Evolutionary conservation across 1,140 invertebrate genomes (phyloP), one percentile per base, ranked within the genome.

Genomic region (Whitmania pigra): DNA sequence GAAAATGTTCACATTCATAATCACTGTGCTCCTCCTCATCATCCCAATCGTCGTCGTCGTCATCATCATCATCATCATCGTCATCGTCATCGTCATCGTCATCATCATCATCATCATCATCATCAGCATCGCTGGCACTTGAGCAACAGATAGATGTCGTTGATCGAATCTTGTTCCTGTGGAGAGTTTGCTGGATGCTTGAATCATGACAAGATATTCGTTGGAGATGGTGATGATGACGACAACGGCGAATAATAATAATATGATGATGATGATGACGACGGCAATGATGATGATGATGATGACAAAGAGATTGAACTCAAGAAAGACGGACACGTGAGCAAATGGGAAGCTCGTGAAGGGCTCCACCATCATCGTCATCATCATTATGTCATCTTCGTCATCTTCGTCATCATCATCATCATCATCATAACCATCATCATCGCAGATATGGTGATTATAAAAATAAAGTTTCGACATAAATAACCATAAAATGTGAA

Each of bases 101-200:
- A 60, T 60, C 55, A 60, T 60, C 27, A 60, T 60, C 27, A 60
- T 60, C 55, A 60, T 6, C 17, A 60, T 60, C 55, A 60, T 60
- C 17, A 60, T 60, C 55, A 60, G 5, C 27, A 60, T 60, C n/a
- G 17, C 17, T 6, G 55, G n/a, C 27, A 60, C 55, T 60, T 60
- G n/a, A 22, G 55, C 55, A n/a, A n/a, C 55, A 27, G 55, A 60
- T 22, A n/a, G n/a, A 60, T 27, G 27, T 60, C 55, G 40, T 60
- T 60, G 55, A n/a, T 60, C 5, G n/a, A 27, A n/a, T 60, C 55
- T 17, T 4, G 27, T 60, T 60, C 55, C 27, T 60, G 55, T 43
- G 40, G 40, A 43, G 40, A 43, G 40, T 43, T 43, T 43, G 40
- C 40, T 43, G 40, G 40, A 43, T 43, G 55, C 55, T 60, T 22